These are phyloP conservation scores for Nomia melanderi DNA, from an alignment of 1,140 invertebrate species.

Conservation along the genomic window DNA sequence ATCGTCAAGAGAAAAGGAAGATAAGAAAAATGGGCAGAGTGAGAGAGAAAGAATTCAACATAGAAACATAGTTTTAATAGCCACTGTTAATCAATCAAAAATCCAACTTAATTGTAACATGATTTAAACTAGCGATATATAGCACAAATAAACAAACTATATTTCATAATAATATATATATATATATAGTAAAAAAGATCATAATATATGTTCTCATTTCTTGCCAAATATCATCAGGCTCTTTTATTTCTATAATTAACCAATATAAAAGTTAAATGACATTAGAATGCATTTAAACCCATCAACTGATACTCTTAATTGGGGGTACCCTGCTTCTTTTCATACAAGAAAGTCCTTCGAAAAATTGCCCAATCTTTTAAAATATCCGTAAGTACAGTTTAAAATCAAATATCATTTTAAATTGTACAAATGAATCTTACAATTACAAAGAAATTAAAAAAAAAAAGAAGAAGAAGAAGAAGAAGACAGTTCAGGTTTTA, in stretches of 20 bases:
- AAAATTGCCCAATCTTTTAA: too few relatives aligned
- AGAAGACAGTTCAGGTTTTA: too few relatives aligned
- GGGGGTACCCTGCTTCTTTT: too few relatives aligned
- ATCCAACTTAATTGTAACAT: constrained; percentile 8
- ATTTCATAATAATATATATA: neutral
- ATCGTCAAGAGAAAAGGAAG: constrained; percentile 24
- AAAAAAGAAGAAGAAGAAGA: too few relatives aligned
- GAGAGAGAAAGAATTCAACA: constrained; percentile 51
- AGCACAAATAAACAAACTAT: neutral
- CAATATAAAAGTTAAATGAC: neutral
- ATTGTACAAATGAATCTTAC: too few relatives aligned
- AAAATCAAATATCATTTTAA: too few relatives aligned
- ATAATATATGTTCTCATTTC: neutral
- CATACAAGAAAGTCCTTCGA: too few relatives aligned
- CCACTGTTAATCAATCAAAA: constrained; percentile 4
- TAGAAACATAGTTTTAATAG: constrained; percentile 11
- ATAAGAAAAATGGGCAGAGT: constrained; percentile 39
- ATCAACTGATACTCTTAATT: too few relatives aligned
- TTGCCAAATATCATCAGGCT: neutral
- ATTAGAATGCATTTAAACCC: too few relatives aligned
- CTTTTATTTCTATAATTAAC: neutral
- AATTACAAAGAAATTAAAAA: too few relatives aligned
- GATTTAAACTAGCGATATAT: constrained; percentile 1
- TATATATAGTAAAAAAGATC: neutral
- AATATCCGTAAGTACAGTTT: too few relatives aligned